phyloP scores from a whole-genome alignment of 1,140 invertebrate species.

The Leptonema lineaticorne region DNA sequence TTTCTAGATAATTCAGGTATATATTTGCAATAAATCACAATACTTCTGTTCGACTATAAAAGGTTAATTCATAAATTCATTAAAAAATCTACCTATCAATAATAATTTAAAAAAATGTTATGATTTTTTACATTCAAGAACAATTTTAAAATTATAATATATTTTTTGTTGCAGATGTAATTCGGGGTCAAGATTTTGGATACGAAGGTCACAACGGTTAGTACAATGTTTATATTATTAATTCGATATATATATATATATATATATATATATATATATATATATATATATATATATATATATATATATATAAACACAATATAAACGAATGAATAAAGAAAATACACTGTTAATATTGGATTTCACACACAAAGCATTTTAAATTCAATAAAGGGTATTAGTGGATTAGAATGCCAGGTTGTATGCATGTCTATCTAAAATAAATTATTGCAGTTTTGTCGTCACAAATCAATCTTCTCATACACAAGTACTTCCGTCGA shows the following conservation, averaged over 20 bases:
- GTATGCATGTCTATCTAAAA: conserved; percentile 19
- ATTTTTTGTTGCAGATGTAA: conserved; percentile 25
- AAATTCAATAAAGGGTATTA: conserved; percentile 8
- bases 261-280: too few relatives aligned
- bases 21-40: too few relatives aligned
- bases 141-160: not conserved
- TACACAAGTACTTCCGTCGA: conserved; percentile 20
- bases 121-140: not conserved
- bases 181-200: conserved; percentile 39
- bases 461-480: conserved; percentile 14
- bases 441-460: conserved; percentile 16
- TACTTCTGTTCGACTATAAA: too few relatives aligned
- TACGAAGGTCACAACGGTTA: conserved; percentile 43
- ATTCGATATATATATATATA: too few relatives aligned
- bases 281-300: too few relatives aligned
- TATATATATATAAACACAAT: too few relatives aligned
- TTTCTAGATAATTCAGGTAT: too few relatives aligned
- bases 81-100: too few relatives aligned
- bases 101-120: not conserved
- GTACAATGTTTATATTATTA: conserved; percentile 20
- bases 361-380: not conserved
- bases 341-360: not conserved
- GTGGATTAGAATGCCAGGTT: not conserved
- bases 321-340: too few relatives aligned
- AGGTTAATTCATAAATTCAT: too few relatives aligned